phyloP scores from a whole-genome alignment of 2,888 invertebrate species.

The Drosophila fulvimacula region DNA sequence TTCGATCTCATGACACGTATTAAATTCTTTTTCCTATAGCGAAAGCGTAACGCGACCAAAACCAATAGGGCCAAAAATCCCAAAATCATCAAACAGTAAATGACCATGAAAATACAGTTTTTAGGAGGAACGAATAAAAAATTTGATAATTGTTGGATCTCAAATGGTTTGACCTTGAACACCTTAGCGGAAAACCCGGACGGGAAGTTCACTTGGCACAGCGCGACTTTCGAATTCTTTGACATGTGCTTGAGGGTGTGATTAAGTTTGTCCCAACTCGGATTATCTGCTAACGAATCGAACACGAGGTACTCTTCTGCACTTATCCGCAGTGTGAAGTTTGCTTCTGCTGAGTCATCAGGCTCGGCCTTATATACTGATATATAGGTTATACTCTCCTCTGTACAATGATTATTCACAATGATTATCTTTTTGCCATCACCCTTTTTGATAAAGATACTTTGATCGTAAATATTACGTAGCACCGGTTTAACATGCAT shows the following conservation, averaged over 20 bases:
- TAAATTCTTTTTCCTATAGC: slow-evolving; percentile 5
- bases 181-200: slow-evolving; percentile 29
- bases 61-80: slow-evolving; percentile 7
- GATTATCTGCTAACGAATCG: neutral
- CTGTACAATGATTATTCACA: slow-evolving; percentile 24
- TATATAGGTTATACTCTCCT: slow-evolving; percentile 20
- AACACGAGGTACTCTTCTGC: slow-evolving; percentile 29
- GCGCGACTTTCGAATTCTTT: neutral
- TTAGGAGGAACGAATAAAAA: neutral
- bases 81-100: neutral
- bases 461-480: neutral
- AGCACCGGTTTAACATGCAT: slow-evolving; percentile 27
- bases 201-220: slow-evolving; percentile 13
- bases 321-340: slow-evolving; percentile 21
- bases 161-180: slow-evolving; percentile 15
- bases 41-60: neutral
- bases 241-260: neutral
- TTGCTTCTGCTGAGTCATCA: neutral
- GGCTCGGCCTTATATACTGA: slow-evolving; percentile 22
- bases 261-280: slow-evolving; percentile 13
- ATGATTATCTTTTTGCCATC: neutral
- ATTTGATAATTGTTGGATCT: neutral
- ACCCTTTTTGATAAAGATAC: slow-evolving; percentile 16
- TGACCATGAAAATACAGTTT: neutral
- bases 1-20: slow-evolving; percentile 32